A percentile compares a stretch with the other conserved stretches of the same genome.
Evolutionary conservation across 92 coral and sea anemone species (phyloP).

Genomic region (Muricea muricata): DNA sequence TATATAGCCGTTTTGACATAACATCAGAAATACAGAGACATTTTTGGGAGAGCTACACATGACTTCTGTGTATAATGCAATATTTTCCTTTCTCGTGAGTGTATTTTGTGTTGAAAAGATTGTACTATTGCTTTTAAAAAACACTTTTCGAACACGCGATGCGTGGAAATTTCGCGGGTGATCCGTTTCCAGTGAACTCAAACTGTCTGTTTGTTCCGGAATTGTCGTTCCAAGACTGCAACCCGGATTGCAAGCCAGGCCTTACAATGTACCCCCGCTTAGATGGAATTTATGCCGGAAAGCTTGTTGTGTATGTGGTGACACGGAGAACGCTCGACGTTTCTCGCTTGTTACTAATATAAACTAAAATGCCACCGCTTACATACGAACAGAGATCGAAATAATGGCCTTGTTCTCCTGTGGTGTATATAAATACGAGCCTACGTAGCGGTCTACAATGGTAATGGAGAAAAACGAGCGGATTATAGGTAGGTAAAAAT

Average conservation of each 20-base stretch:
- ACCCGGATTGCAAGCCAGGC: not conserved
- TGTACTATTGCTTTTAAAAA: not conserved
- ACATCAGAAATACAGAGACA: too few species aligned
- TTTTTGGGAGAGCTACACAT: too few species aligned
- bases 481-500: slow-evolving; percentile 15
- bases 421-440: not conserved
- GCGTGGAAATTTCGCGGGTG: not conserved
- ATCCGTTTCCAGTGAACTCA: not conserved
- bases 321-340: not conserved
- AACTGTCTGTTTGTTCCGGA: too few species aligned
- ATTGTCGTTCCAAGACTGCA: not conserved
- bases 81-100: too few species aligned
- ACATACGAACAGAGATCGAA: not conserved
- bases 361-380: slow-evolving; percentile 2
- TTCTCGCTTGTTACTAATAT: not conserved
- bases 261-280: slow-evolving; percentile 9
- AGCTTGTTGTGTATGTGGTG: slow-evolving; percentile 12
- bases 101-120: too few species aligned
- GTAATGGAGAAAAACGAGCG: slow-evolving; percentile 36
- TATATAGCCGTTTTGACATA: too few species aligned
- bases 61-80: too few species aligned
- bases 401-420: not conserved
- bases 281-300: slow-evolving; percentile 20
- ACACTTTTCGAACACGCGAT: not conserved
- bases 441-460: not conserved